Evolutionary conservation across 2,888 invertebrate species (phyloP).

Genomic region (Plebejus melissa): DNA sequence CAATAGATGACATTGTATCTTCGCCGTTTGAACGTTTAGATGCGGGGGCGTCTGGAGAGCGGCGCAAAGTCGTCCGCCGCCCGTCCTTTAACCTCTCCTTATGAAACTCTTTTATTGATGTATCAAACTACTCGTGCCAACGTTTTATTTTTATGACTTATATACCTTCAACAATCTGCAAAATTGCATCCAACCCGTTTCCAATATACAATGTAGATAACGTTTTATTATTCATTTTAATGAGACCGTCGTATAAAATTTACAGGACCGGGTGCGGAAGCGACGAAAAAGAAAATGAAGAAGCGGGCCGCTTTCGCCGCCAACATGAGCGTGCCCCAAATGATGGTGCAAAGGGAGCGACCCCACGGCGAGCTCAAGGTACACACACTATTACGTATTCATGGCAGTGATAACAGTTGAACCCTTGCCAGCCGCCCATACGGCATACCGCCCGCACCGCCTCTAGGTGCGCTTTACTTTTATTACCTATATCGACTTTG

Average conservation of each 20-base stretch:
- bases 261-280: conserved; percentile 62
- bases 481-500: conserved; percentile 41
- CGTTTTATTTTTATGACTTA: conserved; percentile 16
- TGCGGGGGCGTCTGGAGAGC: conserved; percentile 70
- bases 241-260: conserved; percentile 33
- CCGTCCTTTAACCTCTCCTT: conserved; percentile 50
- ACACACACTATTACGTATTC: conserved; percentile 46
- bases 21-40: conserved; percentile 36
- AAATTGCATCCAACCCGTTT: neutral
- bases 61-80: conserved; percentile 60
- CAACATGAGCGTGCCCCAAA: conserved; percentile 82
- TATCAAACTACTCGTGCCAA: conserved; percentile 11
- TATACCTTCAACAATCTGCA: neutral
- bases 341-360: conserved; percentile 82
- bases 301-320: conserved; percentile 79
- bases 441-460: conserved; percentile 46
- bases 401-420: conserved; percentile 58
- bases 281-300: conserved; percentile 82
- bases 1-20: conserved; percentile 23
- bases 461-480: conserved; percentile 42
- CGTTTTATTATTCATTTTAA: conserved; percentile 3
- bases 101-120: conserved; percentile 29
- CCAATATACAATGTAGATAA: neutral
- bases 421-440: conserved; percentile 49
- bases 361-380: conserved; percentile 75